Evolutionary conservation across 2,113 vertebrate species (phyloP).

Genomic region (Rhodinocichla rosea): DNA sequence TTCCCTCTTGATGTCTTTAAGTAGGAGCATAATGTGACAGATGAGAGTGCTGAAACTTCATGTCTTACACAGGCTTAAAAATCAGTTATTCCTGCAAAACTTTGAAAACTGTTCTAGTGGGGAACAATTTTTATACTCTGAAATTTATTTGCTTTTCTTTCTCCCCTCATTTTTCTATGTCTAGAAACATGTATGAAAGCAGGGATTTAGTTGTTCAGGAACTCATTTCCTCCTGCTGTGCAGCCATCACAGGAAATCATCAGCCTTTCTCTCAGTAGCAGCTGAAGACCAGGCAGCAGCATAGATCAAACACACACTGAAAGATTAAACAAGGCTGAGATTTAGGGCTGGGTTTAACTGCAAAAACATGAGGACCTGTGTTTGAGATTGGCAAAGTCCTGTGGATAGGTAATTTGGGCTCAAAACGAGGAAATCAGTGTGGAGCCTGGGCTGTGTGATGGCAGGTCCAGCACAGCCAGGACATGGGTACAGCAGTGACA

Average conservation of each 20-base stretch:
- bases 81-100: neutral
- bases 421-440: neutral
- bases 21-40: conserved; percentile 14
- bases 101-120: neutral
- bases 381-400: neutral
- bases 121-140: neutral
- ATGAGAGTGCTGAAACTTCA: neutral
- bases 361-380: neutral
- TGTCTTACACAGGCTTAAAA: neutral
- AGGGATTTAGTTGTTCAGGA: neutral
- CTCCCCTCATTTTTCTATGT: neutral
- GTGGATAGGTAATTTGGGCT: neutral
- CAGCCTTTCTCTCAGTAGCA: neutral
- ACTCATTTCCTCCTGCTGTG: neutral
- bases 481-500: neutral
- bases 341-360: neutral
- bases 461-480: neutral
- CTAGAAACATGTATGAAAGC: conserved; percentile 3
- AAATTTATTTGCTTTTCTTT: neutral
- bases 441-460: neutral
- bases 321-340: neutral
- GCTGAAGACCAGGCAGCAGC: neutral
- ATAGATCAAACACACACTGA: neutral
- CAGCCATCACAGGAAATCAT: neutral
- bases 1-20: conserved; percentile 31